Conservation (phyloP, 2,888 invertebrate genomes). For the Dryobota labecula region DNA sequence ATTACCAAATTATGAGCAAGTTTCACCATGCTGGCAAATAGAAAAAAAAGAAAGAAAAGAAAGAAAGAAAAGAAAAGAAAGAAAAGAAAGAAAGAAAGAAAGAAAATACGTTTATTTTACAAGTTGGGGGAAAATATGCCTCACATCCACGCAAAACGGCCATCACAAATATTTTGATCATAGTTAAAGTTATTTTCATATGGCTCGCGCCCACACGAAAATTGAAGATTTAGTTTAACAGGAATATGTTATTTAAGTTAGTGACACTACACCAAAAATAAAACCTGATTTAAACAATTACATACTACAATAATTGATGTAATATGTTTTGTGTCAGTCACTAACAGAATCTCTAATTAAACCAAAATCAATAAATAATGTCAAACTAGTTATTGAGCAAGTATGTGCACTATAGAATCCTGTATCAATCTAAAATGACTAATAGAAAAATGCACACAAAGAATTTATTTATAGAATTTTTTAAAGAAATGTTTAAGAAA, state of each 20-base stretch:
- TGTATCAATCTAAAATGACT: slow-evolving; percentile 3
- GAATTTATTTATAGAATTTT: background rate
- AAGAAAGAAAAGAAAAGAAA: too few relatives aligned
- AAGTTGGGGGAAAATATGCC: too few relatives aligned
- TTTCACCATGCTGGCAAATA: background rate
- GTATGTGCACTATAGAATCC: background rate
- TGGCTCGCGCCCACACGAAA: background rate
- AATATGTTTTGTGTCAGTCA: background rate
- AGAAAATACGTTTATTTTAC: too few relatives aligned
- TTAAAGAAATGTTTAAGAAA: background rate
- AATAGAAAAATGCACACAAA: slow-evolving; percentile 11
- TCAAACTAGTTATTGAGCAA: background rate
- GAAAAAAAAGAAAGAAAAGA: too few relatives aligned
- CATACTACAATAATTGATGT: background rate
- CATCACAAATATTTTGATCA: too few relatives aligned
- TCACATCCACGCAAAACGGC: too few relatives aligned
- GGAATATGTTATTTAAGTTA: background rate
- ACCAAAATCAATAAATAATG: background rate
- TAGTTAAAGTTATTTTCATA: background rate
- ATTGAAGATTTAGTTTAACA: background rate
- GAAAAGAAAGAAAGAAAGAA: too few relatives aligned
- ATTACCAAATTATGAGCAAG: background rate
- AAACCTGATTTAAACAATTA: background rate
- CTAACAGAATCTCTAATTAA: background rate
- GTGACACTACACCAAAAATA: background rate